phyloP scores from a whole-genome alignment of 2,888 invertebrate species.

The Andrena trimmerana region DNA sequence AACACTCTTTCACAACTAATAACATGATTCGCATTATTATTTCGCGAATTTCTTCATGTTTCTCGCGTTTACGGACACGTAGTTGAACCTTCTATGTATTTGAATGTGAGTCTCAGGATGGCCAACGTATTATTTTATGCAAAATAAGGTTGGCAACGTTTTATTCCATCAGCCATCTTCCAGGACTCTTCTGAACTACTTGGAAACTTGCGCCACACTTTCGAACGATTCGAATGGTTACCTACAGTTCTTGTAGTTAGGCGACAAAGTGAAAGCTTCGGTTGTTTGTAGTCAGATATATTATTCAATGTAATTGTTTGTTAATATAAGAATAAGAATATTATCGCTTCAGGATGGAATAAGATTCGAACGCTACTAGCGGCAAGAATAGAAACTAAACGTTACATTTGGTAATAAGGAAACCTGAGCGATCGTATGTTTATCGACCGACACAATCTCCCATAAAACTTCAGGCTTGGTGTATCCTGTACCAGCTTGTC shows the following conservation, averaged over 20 bases:
- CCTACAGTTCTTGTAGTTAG: slow-evolving; percentile 19
- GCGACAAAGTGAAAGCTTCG: too few relatives aligned
- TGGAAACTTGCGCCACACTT: slow-evolving; percentile 26
- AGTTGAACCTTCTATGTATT: neutral
- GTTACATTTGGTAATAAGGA: too few relatives aligned
- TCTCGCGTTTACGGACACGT: too few relatives aligned
- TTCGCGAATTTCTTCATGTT: neutral
- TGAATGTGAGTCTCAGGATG: slow-evolving; percentile 5
- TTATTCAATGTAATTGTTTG: too few relatives aligned
- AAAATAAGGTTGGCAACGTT: neutral
- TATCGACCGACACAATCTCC: too few relatives aligned
- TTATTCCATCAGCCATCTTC: slow-evolving; percentile 46
- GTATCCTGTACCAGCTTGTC: neutral
- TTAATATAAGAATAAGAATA: too few relatives aligned
- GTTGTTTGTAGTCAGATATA: too few relatives aligned
- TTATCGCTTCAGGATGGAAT: too few relatives aligned
- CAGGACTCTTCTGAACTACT: neutral
- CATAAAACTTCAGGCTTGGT: too few relatives aligned
- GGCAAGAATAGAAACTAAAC: too few relatives aligned
- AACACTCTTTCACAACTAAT: neutral
- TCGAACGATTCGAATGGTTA: slow-evolving; percentile 45
- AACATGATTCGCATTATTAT: neutral
- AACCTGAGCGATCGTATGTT: too few relatives aligned
- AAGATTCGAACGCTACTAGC: too few relatives aligned
- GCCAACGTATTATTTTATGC: neutral